phyloP scores from a whole-genome alignment of 2,797 vertebrate genomes.

The Spheniscus humboldti region DNA sequence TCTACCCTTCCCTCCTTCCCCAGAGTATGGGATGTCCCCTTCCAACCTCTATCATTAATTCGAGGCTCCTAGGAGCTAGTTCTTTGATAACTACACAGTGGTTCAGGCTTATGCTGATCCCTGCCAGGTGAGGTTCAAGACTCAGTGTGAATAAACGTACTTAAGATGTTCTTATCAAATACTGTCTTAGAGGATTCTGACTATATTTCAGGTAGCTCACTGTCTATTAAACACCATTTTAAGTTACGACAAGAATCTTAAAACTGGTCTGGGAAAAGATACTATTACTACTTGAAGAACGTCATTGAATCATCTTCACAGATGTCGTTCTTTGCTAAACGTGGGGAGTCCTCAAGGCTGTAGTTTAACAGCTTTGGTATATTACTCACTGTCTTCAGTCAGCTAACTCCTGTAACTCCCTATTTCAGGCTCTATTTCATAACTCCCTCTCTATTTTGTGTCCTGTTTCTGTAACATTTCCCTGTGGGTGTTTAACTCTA shows the following conservation, averaged over 20 bases:
- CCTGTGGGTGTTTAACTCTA: background rate
- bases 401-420: background rate
- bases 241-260: background rate
- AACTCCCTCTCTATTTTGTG: background rate
- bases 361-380: background rate
- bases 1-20: background rate
- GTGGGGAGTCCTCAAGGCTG: background rate
- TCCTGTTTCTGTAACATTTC: background rate
- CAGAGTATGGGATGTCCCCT: background rate
- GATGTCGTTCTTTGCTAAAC: background rate
- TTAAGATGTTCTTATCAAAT: background rate
- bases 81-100: background rate
- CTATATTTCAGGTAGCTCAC: background rate
- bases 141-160: background rate
- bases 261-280: background rate
- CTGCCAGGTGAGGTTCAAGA: background rate
- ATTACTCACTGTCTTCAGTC: background rate
- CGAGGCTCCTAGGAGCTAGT: background rate
- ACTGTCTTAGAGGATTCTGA: background rate
- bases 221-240: background rate
- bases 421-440: background rate
- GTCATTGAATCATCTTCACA: background rate
- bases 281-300: background rate
- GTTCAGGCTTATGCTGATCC: background rate
- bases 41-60: background rate